These are phyloP conservation scores for Barbus barbus DNA, from an alignment of 2,113 vertebrate species.

Conservation along the genomic window DNA sequence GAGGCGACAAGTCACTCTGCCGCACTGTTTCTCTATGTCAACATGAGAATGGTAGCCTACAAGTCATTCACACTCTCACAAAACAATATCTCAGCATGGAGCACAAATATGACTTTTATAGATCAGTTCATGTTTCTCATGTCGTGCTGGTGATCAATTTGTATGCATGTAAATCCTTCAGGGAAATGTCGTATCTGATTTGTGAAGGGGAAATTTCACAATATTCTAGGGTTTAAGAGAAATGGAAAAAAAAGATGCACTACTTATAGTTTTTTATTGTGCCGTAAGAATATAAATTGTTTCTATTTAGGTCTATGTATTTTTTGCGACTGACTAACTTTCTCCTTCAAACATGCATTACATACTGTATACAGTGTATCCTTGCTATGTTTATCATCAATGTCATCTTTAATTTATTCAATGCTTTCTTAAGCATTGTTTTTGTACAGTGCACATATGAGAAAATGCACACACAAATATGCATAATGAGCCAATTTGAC, in stretches of 20 bases:
- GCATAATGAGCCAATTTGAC: background rate
- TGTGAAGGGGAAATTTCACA: background rate
- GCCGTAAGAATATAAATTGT: background rate
- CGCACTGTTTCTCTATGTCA: background rate
- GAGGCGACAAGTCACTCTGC: conserved; percentile 8
- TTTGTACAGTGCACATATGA: background rate
- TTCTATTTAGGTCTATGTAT: background rate
- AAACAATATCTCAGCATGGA: background rate
- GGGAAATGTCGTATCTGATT: background rate
- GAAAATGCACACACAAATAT: background rate
- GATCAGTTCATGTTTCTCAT: background rate
- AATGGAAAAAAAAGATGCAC: background rate
- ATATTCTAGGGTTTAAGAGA: background rate
- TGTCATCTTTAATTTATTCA: background rate
- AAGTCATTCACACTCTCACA: conserved; percentile 8
- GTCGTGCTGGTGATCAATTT: background rate
- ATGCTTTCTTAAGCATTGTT: background rate
- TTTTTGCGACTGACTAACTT: background rate
- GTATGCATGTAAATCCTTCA: background rate
- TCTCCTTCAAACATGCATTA: background rate
- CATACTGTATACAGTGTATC: background rate
- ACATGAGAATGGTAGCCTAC: background rate
- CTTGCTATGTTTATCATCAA: background rate
- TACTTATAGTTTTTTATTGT: background rate
- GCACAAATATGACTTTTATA: background rate